Base-by-base conservation (phyloP, 2,888 invertebrate species). In the Metellina segmentata region DNA sequence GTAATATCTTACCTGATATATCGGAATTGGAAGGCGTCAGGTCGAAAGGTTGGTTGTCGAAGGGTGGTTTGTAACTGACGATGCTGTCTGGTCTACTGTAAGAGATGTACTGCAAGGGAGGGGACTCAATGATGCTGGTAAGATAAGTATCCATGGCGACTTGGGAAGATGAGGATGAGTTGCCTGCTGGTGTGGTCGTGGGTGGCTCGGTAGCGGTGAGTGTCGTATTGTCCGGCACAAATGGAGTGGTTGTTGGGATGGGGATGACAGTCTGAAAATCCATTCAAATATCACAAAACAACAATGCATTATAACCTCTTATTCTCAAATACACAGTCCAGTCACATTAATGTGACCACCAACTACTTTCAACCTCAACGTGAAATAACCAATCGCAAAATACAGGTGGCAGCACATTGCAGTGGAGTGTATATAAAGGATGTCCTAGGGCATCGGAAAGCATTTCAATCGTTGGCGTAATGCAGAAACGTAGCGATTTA, bases 21-120 rank as follows among this genome's bases (percentile, higher is more conserved):
- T 92, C 92, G 8, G 92, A 92, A 20, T 85, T 86, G 20, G 89
- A 89, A 0, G 92, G 52, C 16, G 89, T 81, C 7, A 89, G 61
- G n/a, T 92, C 92, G n/a, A 92, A 89, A 4, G 89, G 89, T 16
- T 89, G 89, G 53, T 86, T 89, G 72, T 86, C 88, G 53, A 92
- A 86, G 0, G 89, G 89, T 11, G 92, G 92, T 20, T 89, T 89
- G 20, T 89, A 89, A 9, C 92, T 81, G n/a, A 89, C 81, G 48
- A 92, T 86, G 20, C 69, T 86, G 74, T 92, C 88, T 48, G 89
- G 89, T 13, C 86, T 69, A 69, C 88, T 92, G 86, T 92, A 92
- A 5, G 89, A 74, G 61, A 92, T 89, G 81, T 92, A 92, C 34
- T 92, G 92, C 61, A 92, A 13, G 9, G 92, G 92, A 0, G 89